A percentile compares a stretch with the other conserved stretches of the same genome.
phyloP scores from a whole-genome alignment of 2,797 vertebrate genomes.

The Australoheros facetus region DNA sequence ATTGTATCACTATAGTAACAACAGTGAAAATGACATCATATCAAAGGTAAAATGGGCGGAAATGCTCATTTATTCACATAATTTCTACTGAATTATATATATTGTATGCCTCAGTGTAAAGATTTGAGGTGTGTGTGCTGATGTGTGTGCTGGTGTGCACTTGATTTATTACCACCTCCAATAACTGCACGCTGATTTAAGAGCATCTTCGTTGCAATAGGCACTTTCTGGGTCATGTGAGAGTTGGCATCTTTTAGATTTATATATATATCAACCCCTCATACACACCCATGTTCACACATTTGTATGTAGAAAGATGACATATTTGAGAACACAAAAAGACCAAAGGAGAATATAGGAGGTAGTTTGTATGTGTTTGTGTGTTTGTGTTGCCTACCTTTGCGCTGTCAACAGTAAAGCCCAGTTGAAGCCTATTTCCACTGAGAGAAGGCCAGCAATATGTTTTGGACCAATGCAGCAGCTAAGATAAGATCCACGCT shows the following conservation, averaged over 20 bases:
- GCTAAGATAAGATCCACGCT: conserved; percentile 71
- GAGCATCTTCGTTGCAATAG: conserved; percentile 52
- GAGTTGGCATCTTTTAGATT: conserved; percentile 48
- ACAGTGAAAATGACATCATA: not conserved
- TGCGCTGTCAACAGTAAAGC: conserved; percentile 51
- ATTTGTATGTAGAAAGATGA: not conserved
- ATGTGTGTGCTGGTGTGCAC: no score
- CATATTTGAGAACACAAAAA: conserved; percentile 5
- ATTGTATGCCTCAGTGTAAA: not conserved
- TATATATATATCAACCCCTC: conserved; percentile 32
- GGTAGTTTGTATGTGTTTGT: conserved; percentile 1
- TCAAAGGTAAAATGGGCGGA: conserved; percentile 9
- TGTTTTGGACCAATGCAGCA: conserved; percentile 66
- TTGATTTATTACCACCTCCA: conserved; percentile 62
- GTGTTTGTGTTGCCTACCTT: conserved; percentile 32
- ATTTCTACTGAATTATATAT: conserved; percentile 12
- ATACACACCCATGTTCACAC: not conserved
- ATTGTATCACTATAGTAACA: not conserved
- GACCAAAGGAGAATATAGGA: not conserved
- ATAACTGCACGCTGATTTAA: conserved; percentile 60
- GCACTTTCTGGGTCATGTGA: conserved; percentile 61
- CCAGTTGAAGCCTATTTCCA: conserved; percentile 59
- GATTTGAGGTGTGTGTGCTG: not conserved
- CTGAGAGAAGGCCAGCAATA: conserved; percentile 63
- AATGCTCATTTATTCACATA: conserved; percentile 5